Evolutionary conservation across 2,888 invertebrate genomes (phyloP).

Genomic region (Conus canariensis): DNA sequence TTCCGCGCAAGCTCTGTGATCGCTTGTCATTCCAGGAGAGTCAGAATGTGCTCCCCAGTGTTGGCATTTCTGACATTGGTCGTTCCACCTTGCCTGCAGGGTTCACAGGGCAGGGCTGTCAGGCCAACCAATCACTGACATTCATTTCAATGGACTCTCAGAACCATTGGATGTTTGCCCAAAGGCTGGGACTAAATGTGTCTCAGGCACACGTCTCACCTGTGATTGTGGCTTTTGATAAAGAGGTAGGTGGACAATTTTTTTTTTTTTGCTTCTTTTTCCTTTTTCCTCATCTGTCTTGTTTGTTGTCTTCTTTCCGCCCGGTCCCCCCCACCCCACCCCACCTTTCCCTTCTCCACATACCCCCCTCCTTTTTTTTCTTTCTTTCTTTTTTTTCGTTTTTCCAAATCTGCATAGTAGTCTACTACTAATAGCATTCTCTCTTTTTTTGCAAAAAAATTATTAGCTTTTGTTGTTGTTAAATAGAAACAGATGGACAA

Average conservation of each 20-base stretch:
- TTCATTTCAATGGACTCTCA: conserved; percentile 88
- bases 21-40: conserved; percentile 61
- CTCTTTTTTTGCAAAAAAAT: not conserved
- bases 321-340: not conserved
- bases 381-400: not conserved
- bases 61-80: conserved; percentile 27
- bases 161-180: conserved; percentile 86
- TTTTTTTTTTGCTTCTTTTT: not conserved
- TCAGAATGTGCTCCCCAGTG: conserved; percentile 20
- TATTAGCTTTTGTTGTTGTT: not conserved
- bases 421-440: not conserved
- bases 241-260: conserved; percentile 48
- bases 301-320: not conserved
- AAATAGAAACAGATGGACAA: no score
- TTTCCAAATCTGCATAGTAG: no score
- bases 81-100: conserved; percentile 39
- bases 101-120: conserved; percentile 77
- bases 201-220: conserved; percentile 47
- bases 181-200: conserved; percentile 86
- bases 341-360: not conserved
- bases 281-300: not conserved
- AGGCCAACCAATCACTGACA: conserved; percentile 83
- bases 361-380: no score
- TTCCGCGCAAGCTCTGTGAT: conserved; percentile 58
- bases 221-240: conserved; percentile 85